Evolutionary conservation across 2,797 vertebrate species (phyloP).

Genomic region (Poliocrania exsul): DNA sequence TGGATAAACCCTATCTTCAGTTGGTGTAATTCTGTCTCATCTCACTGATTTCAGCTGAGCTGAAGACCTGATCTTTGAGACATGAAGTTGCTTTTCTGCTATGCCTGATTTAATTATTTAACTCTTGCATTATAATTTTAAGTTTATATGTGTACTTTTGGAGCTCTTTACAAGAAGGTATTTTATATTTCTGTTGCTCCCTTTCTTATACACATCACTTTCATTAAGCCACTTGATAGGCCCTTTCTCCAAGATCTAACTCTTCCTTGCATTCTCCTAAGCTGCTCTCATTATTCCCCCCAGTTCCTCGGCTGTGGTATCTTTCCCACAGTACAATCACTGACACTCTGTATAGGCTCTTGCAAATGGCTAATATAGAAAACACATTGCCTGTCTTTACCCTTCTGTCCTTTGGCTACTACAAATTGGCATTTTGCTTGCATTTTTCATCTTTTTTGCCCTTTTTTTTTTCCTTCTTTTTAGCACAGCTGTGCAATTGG

Average conservation of each 20-base stretch:
- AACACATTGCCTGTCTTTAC: neutral
- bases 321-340: neutral
- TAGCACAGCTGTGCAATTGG: neutral
- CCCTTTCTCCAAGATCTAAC: neutral
- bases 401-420: conserved; percentile 9
- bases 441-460: neutral
- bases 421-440: conserved; percentile 11
- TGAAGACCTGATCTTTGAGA: neutral
- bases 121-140: neutral
- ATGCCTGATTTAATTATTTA: neutral
- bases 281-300: neutral
- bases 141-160: neutral
- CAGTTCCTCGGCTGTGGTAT: neutral
- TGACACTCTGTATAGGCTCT: neutral
- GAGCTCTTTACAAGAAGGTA: neutral
- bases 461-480: neutral
- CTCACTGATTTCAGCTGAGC: neutral
- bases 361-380: neutral
- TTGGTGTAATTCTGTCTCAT: neutral
- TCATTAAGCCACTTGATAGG: neutral
- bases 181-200: neutral
- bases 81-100: neutral
- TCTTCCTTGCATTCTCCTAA: neutral
- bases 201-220: neutral
- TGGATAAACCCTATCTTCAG: neutral